Percentiles rank a stretch among this genome's conserved stretches.
Evolutionary conservation across 2,888 invertebrate species (phyloP).

Genomic region (Microplitis deprimator): DNA sequence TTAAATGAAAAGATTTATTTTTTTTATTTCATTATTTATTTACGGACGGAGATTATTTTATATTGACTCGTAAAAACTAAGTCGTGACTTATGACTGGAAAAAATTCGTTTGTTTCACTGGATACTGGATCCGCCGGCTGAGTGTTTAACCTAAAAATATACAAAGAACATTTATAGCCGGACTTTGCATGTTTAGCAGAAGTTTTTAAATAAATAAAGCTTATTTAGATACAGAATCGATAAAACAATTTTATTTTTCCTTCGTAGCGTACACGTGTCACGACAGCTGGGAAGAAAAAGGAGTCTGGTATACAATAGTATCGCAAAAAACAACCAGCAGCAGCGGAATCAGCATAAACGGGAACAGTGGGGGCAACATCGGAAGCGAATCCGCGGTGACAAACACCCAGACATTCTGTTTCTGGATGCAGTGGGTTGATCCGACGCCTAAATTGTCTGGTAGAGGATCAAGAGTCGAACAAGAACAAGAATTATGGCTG

Average conservation of each 20-base stretch:
- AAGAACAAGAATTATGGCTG: slow-evolving; percentile 63
- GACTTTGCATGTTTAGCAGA: too few species aligned
- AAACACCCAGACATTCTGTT: slow-evolving; percentile 62
- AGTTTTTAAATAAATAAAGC: too few species aligned
- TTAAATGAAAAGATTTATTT: neutral
- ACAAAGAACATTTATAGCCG: too few species aligned
- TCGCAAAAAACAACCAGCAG: slow-evolving; percentile 68
- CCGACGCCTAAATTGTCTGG: slow-evolving; percentile 56
- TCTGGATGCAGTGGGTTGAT: slow-evolving; percentile 63
- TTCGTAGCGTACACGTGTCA: slow-evolving; percentile 80
- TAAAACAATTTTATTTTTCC: slow-evolving; percentile 28
- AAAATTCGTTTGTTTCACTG: neutral
- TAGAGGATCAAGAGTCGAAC: slow-evolving; percentile 55
- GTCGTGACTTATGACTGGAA: neutral
- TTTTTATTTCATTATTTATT: slow-evolving; percentile 14
- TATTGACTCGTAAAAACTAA: neutral
- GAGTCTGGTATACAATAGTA: slow-evolving; percentile 79
- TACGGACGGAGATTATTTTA: neutral
- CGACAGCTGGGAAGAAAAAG: slow-evolving; percentile 80
- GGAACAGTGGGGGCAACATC: slow-evolving; percentile 33
- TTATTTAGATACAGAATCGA: too few species aligned
- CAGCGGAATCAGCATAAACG: neutral
- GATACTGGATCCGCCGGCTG: neutral
- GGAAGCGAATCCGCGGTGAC: slow-evolving; percentile 50
- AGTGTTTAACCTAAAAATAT: too few species aligned